Conservation (phyloP, 1,140 invertebrate species). For the Hylaeus anthracinus region DNA sequence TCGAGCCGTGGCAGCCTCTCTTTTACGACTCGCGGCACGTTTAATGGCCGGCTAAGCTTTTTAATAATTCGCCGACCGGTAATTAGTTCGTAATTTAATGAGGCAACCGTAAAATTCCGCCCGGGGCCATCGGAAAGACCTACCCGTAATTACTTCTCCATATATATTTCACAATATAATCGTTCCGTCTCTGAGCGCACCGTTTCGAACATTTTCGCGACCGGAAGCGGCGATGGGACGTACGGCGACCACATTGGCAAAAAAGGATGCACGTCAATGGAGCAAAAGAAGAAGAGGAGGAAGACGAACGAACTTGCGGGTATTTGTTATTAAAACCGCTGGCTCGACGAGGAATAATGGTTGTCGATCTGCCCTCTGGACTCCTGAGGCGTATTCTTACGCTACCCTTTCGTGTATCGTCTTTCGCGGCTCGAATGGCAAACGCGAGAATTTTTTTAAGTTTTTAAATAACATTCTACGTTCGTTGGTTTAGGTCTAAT, state of each 20-base stretch:
- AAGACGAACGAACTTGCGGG: background rate
- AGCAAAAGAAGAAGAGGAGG: background rate
- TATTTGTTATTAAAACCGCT: constrained; percentile 52
- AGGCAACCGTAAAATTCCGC: constrained; percentile 71
- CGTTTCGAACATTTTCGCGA: constrained; percentile 40
- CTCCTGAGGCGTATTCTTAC: too few species aligned
- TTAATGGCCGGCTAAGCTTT: constrained; percentile 78
- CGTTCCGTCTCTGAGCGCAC: constrained; percentile 30
- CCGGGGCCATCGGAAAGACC: constrained; percentile 56
- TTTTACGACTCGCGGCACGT: constrained; percentile 69
- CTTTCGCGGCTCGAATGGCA: too few species aligned
- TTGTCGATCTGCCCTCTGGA: background rate
- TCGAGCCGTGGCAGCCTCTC: constrained; percentile 4
- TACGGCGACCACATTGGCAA: background rate
- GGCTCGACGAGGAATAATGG: constrained; percentile 34
- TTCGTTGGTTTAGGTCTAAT: too few species aligned
- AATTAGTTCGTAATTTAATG: constrained; percentile 81
- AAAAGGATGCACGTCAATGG: background rate
- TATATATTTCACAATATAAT: constrained; percentile 76
- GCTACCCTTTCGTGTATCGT: too few species aligned
- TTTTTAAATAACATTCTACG: too few species aligned
- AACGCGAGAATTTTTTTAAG: too few species aligned
- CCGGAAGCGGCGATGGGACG: constrained; percentile 2
- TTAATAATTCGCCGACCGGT: constrained; percentile 77
- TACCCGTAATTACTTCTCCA: constrained; percentile 73